Evolutionary conservation across 2,113 vertebrate genomes (phyloP), one percentile per base, ranked within the genome.

Genomic region (Cavia porcellus): DNA sequence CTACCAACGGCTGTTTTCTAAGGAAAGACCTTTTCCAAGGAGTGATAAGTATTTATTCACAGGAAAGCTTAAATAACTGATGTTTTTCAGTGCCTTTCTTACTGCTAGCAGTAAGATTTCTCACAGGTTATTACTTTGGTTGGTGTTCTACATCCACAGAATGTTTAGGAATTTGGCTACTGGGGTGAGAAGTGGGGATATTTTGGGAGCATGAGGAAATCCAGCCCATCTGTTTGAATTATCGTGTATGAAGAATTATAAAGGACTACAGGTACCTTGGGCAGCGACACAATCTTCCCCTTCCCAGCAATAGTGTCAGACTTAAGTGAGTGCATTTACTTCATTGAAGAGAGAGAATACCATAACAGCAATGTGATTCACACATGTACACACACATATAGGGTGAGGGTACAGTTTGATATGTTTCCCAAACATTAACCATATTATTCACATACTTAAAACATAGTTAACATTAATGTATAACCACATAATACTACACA

Each of bases 51-150:
- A 8, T 80, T 87, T 47, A 8, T 72, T 83, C 35, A 35, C 4
- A 79, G 86, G n/a, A 72, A 52, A 86, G 4, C 42, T 32, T 38
- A 17, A 22, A 52, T 30, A 61, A 22, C 68, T 68, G 38, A 30
- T 38, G 45, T 83, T 84, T 84, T 7, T 55, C 13, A 38, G 81
- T 1, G 5, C 17, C 6, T 70, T 83, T 12, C 50, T 57, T 55
- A 13, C 30, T 80, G 19, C 81, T 7, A 50, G 47, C 35, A 59
- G 38, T 30, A 42, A 14, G 47, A 62, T 24, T 24, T 5, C 6
- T 20, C 0, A 13, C n/a, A n/a, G n/a, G n/a, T n/a, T 5, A 22
- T 19, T 52, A 7, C 77, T 50, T 1, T 19, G 5, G 0, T 0
- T 5, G 1, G 0, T 4, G 14, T 38, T 62, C 35, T 20, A 55